Percentiles rank a stretch among this genome's conserved stretches.
phyloP scores from a whole-genome alignment of 2,113 vertebrate species.

The Tyto alba region DNA sequence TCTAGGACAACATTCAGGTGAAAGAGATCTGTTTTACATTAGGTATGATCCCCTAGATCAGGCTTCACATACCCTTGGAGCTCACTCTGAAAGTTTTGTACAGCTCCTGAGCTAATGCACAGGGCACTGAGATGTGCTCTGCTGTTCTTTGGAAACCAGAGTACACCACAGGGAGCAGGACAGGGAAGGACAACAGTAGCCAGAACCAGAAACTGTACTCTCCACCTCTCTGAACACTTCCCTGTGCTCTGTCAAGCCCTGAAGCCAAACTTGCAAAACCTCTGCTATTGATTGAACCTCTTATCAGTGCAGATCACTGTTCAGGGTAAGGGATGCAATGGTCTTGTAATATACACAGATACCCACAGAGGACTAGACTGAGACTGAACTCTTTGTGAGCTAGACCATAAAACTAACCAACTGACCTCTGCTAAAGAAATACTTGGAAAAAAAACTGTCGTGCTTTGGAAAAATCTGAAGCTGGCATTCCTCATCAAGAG shows the following conservation, averaged over 20 bases:
- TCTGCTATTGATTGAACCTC: background rate
- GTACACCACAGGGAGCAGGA: background rate
- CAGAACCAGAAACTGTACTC: background rate
- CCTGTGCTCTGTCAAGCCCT: background rate
- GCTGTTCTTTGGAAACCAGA: no score
- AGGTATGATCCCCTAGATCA: background rate
- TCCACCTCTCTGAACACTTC: background rate
- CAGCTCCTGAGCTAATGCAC: background rate
- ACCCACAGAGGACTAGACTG: background rate
- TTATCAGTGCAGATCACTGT: background rate
- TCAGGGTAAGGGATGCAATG: background rate
- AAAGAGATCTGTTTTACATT: background rate
- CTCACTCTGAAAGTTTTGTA: background rate
- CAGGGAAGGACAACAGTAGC: background rate
- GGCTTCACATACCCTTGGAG: background rate
- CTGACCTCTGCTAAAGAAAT: background rate
- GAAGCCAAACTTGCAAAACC: background rate
- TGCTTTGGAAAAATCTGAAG: background rate
- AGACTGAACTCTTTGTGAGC: background rate
- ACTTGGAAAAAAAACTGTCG: background rate
- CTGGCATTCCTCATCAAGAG: background rate
- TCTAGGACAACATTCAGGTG: background rate
- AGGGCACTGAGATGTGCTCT: background rate
- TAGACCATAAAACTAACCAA: background rate
- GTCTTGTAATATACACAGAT: background rate